These are phyloP conservation scores for Dryadula phaetusa DNA, from an alignment of 2,888 invertebrate genomes.

Conservation along the genomic window DNA sequence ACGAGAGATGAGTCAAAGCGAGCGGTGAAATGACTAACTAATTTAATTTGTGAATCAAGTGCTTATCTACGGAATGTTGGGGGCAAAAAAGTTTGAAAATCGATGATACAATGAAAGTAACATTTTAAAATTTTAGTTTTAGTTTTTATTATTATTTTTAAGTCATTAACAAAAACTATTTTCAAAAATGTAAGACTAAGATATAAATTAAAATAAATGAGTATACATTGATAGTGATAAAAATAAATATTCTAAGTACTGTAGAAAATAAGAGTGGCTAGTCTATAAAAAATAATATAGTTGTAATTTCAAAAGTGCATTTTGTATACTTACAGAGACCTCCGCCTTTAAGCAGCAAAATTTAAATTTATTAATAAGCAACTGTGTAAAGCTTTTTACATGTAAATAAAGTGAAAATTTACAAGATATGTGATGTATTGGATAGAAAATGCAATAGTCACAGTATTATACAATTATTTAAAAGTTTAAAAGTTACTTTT, in stretches of 20 bases:
- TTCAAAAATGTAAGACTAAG: not conserved
- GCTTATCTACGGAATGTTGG: slow-evolving; percentile 57
- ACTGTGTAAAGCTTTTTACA: slow-evolving; percentile 75
- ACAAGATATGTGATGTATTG: not conserved
- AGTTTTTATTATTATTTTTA: too few relatives aligned
- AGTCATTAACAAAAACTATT: too few relatives aligned
- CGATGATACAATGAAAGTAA: slow-evolving; percentile 23
- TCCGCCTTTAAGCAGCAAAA: slow-evolving; percentile 87
- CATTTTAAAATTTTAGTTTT: not conserved
- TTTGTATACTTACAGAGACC: slow-evolving; percentile 87
- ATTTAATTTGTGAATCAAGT: slow-evolving; percentile 65
- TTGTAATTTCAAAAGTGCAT: slow-evolving; percentile 12
- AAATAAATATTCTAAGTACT: not conserved
- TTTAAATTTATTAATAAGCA: slow-evolving; percentile 70
- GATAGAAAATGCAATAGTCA: not conserved
- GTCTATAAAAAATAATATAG: not conserved
- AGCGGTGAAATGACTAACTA: slow-evolving; percentile 66
- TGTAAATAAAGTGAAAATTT: slow-evolving; percentile 13
- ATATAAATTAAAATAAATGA: not conserved
- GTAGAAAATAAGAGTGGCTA: not conserved
- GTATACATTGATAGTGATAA: not conserved
- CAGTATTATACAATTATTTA: not conserved
- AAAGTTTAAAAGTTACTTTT: not conserved
- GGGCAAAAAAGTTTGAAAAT: slow-evolving; percentile 33
- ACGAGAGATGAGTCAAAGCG: slow-evolving; percentile 49